Evolutionary conservation across 2,113 vertebrate species (phyloP).

Genomic region (Catagonus wagneri): DNA sequence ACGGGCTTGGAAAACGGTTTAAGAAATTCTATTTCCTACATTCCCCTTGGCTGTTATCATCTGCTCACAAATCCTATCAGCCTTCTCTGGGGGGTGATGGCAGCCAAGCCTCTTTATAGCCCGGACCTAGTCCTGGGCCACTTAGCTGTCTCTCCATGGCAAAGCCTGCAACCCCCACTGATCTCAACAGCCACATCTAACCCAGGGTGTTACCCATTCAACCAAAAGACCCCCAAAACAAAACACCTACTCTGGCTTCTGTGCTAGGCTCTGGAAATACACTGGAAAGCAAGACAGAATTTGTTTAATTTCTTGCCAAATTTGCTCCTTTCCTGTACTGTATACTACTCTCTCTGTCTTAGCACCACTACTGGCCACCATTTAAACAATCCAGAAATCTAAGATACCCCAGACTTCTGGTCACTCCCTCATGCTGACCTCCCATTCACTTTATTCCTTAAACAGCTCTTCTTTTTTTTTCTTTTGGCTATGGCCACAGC

Average conservation of each 20-base stretch:
- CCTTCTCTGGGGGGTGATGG: not conserved
- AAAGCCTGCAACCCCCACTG: not conserved
- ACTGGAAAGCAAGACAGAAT: not conserved
- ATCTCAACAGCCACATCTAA: not conserved
- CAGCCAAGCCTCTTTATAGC: not conserved
- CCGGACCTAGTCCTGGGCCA: no score
- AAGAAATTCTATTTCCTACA: not conserved
- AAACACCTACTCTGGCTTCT: not conserved
- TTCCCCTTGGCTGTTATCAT: not conserved
- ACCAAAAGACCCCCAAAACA: not conserved
- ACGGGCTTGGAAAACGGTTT: fast-evolving
- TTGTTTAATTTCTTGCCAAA: not conserved
- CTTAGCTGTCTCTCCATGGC: not conserved
- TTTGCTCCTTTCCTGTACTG: not conserved
- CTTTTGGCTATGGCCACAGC: no score
- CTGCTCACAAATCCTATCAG: not conserved
- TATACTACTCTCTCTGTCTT: not conserved
- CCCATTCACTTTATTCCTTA: no score
- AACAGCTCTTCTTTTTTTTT: no score
- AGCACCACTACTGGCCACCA: not conserved
- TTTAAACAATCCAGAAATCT: not conserved
- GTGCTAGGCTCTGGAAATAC: not conserved
- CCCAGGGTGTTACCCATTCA: not conserved
- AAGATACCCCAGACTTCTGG: not conserved
- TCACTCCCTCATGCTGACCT: not conserved